These are phyloP conservation scores for Megaceryle maxima DNA, from an alignment of 2,113 vertebrate genomes.

Conservation along the genomic window DNA sequence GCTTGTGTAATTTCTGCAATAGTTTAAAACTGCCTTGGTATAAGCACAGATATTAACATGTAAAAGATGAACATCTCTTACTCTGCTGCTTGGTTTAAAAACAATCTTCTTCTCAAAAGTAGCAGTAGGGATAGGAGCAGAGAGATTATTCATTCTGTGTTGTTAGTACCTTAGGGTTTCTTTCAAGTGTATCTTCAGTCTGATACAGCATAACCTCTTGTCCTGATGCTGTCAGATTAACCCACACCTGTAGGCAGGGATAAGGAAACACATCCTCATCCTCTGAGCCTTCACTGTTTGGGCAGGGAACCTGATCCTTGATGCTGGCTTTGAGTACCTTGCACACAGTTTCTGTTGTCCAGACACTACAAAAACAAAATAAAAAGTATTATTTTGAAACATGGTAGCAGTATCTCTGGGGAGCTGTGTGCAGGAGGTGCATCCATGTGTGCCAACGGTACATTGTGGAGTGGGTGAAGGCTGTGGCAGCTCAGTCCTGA, in stretches of 20 bases:
- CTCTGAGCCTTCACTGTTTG: not conserved
- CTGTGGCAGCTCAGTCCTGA: not conserved
- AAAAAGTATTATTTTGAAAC: not conserved
- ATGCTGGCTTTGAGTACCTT: slow-evolving; percentile 71
- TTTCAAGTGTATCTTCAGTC: slow-evolving; percentile 73
- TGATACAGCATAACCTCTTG: slow-evolving; percentile 75
- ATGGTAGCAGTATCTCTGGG: accelerated
- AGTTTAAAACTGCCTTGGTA: not conserved
- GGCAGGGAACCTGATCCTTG: slow-evolving; percentile 47
- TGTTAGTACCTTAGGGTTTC: slow-evolving; percentile 72
- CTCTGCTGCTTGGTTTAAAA: not conserved
- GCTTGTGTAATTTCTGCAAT: not conserved
- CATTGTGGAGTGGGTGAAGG: not conserved
- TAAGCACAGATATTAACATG: not conserved
- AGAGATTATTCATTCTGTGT: not conserved
- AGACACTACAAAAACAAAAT: slow-evolving; percentile 67
- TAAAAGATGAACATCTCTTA: not conserved
- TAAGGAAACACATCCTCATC: slow-evolving; percentile 68
- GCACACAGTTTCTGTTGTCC: slow-evolving; percentile 73
- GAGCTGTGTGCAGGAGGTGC: accelerated
- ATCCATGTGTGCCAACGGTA: not conserved
- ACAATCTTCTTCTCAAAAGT: not conserved
- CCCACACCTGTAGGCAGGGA: slow-evolving; percentile 76
- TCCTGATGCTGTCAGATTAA: slow-evolving; percentile 72
- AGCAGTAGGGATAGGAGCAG: not conserved